These are phyloP conservation scores for Oncopodura yosiiana DNA, from an alignment of 1,140 invertebrate species.

Conservation along the genomic window DNA sequence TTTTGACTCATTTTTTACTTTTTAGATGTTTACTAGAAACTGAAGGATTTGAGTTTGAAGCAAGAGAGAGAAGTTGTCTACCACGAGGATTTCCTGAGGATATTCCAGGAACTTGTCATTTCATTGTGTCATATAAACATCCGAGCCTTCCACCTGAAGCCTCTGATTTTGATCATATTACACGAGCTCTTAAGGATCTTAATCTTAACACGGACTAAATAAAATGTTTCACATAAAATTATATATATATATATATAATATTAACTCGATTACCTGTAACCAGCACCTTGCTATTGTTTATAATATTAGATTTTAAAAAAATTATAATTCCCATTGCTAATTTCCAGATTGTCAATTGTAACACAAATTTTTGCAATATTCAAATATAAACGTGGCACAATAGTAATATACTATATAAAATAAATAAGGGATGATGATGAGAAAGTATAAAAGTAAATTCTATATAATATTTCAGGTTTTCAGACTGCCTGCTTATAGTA, in stretches of 20 bases:
- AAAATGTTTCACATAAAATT: no score
- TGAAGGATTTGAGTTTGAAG: conserved; percentile 63
- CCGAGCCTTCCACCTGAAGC: conserved; percentile 49
- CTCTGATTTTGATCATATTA: conserved; percentile 55
- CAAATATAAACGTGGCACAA: no score
- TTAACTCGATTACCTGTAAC: not conserved
- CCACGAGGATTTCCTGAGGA: conserved; percentile 73
- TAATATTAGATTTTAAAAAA: no score
- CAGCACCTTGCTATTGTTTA: not conserved
- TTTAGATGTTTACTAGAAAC: conserved; percentile 61
- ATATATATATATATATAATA: not conserved
- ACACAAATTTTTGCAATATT: no score
- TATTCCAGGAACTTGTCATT: conserved; percentile 71
- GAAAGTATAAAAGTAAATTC: no score
- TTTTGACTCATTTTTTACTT: conserved; percentile 8
- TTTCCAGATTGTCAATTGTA: no score
- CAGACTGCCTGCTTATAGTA: no score
- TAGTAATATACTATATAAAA: no score
- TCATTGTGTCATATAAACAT: conserved; percentile 69
- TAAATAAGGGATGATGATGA: no score
- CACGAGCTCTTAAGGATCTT: conserved; percentile 42
- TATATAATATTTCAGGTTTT: no score
- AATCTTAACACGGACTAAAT: no score
- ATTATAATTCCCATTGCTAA: no score
- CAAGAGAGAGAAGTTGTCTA: conserved; percentile 61